Percentiles rank a stretch among this genome's conserved stretches.
Evolutionary conservation across 2,113 vertebrate species (phyloP).

Genomic region (Gallinago undulata): DNA sequence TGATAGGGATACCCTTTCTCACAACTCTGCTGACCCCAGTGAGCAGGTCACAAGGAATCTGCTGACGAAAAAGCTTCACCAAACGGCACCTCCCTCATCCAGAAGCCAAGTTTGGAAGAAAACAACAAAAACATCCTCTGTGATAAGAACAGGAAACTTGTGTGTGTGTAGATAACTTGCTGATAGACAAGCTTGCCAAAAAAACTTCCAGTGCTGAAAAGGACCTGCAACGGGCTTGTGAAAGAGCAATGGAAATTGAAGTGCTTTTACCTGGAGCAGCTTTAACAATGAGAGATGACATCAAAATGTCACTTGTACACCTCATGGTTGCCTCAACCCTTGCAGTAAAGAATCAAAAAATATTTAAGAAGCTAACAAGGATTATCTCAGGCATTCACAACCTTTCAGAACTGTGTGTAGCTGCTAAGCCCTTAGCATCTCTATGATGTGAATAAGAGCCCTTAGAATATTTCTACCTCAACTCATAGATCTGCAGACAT

Average conservation of each 20-base stretch:
- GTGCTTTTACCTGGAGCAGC: neutral
- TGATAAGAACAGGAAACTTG: slow-evolving; percentile 11
- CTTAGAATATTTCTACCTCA: neutral
- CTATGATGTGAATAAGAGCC: neutral
- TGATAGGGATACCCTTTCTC: neutral
- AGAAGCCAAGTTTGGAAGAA: neutral
- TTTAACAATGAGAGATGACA: neutral
- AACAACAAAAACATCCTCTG: neutral
- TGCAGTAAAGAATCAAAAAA: neutral
- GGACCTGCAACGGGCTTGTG: neutral
- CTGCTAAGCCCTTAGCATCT: neutral
- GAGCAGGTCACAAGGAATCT: neutral
- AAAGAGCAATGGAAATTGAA: neutral
- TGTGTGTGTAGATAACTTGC: neutral
- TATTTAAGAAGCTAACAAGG: neutral
- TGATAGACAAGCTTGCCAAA: neutral
- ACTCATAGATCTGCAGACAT: neutral
- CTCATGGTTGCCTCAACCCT: neutral
- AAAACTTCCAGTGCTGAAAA: neutral
- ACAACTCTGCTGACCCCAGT: neutral
- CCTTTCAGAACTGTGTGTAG: accelerated
- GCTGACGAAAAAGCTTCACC: neutral
- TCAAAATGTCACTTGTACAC: neutral
- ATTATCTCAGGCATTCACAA: neutral
- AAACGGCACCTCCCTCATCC: neutral